These are phyloP conservation scores for Pachymerium ferrugineum DNA, from an alignment of 2,888 invertebrate genomes.

Conservation along the genomic window DNA sequence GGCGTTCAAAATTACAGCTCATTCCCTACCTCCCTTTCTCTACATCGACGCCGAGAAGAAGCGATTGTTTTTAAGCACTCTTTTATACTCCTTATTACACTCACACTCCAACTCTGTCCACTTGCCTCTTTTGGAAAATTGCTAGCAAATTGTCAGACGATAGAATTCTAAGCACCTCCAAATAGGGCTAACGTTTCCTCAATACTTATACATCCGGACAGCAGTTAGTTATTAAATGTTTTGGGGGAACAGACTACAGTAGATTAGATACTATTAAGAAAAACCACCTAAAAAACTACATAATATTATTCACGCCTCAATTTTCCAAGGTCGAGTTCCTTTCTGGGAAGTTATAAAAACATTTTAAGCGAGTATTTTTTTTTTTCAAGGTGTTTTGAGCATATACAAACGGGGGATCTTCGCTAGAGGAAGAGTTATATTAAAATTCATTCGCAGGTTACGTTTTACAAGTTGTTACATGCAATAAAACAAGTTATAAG, in stretches of 20 bases:
- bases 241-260: not conserved
- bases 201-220: not conserved
- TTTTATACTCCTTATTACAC: constrained; percentile 25
- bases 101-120: constrained; percentile 14
- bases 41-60: constrained; percentile 9
- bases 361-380: not conserved
- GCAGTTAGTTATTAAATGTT: not conserved
- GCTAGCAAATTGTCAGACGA: constrained; percentile 22
- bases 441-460: not conserved
- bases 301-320: not conserved
- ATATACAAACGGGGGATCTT: not conserved
- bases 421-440: not conserved
- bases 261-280: not conserved
- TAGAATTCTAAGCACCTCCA: not conserved
- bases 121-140: constrained; percentile 10
- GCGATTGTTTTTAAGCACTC: constrained; percentile 27
- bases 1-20: constrained; percentile 28
- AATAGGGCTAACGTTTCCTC: not conserved
- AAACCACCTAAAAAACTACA: too few relatives aligned
- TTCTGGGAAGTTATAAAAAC: not conserved
- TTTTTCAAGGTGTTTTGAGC: constrained; percentile 12
- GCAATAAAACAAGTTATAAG: not conserved
- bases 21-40: constrained; percentile 27
- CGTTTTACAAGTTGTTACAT: not conserved
- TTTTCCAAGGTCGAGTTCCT: not conserved